Evolutionary conservation across 2,797 vertebrate species (phyloP).

Genomic region (Sarcophilus harrisii): DNA sequence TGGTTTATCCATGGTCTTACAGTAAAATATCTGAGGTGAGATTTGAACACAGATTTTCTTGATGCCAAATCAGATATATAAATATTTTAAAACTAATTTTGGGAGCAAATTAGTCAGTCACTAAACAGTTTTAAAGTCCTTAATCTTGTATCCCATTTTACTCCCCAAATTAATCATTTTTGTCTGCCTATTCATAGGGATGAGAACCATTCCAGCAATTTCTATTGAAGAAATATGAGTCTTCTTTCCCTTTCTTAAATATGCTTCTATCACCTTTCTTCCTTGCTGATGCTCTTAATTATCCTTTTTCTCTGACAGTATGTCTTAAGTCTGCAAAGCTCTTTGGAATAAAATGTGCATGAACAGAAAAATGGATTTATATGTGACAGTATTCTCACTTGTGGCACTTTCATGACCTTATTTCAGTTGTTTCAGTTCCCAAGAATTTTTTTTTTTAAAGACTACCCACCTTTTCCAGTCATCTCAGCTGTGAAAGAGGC

Average conservation of each 20-base stretch:
- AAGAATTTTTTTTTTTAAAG: conserved; percentile 8
- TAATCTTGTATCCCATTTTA: neutral
- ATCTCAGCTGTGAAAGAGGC: neutral
- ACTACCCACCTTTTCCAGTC: conserved; percentile 7
- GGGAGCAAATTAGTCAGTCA: no score
- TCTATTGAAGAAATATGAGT: neutral
- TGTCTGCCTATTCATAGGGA: neutral
- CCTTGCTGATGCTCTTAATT: conserved; percentile 28
- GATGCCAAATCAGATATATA: no score
- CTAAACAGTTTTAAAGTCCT: neutral
- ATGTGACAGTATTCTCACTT: neutral
- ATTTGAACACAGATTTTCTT: neutral
- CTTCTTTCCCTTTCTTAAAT: neutral
- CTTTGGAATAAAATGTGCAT: conserved; percentile 34
- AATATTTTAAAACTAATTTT: no score
- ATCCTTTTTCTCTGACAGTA: conserved; percentile 34
- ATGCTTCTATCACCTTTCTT: conserved; percentile 13
- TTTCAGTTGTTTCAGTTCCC: conserved; percentile 29
- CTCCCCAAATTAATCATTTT: conserved; percentile 1
- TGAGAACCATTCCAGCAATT: conserved; percentile 29
- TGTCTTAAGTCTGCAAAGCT: conserved; percentile 13
- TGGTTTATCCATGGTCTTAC: neutral
- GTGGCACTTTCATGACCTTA: conserved; percentile 32
- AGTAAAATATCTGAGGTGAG: neutral
- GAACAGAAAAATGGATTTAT: conserved; percentile 31